phyloP scores from a whole-genome alignment of 2,797 vertebrate genomes.

The Siniperca undulata region DNA sequence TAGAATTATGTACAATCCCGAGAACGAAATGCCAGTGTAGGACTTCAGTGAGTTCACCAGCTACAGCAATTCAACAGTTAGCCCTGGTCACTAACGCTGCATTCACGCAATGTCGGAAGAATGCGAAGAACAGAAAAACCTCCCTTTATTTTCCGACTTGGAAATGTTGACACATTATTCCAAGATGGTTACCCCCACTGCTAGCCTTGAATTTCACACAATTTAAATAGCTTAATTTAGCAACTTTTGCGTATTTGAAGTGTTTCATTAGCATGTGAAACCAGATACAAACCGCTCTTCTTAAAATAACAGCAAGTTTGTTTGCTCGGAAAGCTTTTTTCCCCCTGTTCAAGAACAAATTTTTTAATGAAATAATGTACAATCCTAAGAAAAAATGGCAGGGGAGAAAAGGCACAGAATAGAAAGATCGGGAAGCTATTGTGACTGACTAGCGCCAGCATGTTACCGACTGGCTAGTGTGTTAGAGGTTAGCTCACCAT shows the following conservation, averaged over 20 bases:
- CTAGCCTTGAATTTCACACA: neutral
- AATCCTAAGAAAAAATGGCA: neutral
- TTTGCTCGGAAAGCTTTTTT: neutral
- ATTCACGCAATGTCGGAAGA: neutral
- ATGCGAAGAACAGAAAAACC: neutral
- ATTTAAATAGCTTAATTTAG: neutral
- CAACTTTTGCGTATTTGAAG: neutral
- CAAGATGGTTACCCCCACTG: no score
- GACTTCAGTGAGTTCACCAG: neutral
- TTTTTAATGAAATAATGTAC: neutral
- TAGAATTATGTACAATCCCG: no score
- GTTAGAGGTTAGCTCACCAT: neutral
- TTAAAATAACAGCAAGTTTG: neutral
- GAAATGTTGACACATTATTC: no score
- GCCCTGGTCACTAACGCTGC: no score
- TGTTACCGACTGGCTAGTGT: neutral
- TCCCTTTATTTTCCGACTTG: no score
- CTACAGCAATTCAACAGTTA: neutral
- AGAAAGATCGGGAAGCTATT: neutral
- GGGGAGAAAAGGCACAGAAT: neutral
- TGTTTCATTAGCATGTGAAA: neutral
- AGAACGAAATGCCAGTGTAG: neutral
- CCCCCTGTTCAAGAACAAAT: neutral
- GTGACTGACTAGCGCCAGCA: neutral
- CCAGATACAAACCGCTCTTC: neutral